Evolutionary conservation across 2,113 vertebrate species (phyloP), one percentile per base, ranked within the genome.

Genomic region (Theristicus caerulescens): DNA sequence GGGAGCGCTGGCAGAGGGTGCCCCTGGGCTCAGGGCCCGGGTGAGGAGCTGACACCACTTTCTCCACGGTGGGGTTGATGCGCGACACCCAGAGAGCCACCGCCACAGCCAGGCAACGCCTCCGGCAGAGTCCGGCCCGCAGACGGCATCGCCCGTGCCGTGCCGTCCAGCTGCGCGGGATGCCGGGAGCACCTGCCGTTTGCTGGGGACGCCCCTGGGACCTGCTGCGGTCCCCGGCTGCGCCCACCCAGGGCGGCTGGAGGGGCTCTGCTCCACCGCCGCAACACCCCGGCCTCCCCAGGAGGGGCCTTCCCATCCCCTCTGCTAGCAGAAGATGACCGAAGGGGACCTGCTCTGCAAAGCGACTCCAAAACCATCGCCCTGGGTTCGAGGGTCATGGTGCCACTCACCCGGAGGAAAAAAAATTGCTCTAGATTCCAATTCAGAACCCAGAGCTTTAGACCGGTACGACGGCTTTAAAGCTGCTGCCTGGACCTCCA

Each of bases 381-480:
- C n/a, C 36, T 22, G 27, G 10, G 17, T 19, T 8, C 7, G 3
- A 47, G 51, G 34, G 20, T 16, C 14, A 19, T 1, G 32, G 36
- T 51, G 14, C 34, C 0, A 3, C 58, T 72, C 72, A 14, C 44
- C 34, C 1, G 0, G 36, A 10, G 42, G 32, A 27, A 2, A 19
- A 24, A 52, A 15, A 20, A 7, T 17, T 5, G 7, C 18, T 62
- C 47, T 61, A 29, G 47, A 17, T 38, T n/a, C 46, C 21, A 31
- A 54, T 38, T 54, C 62, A 55, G 55, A 55, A 21, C 17, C 24
- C 57, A 22, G 72, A 42, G 27, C 29, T 59, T 46, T 7, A 52
- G 38, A 20, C 36, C 1, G 1, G 16, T 59, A 10, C 0, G 2
- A 27, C 3, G 2, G n/a, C 42, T 52, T 62, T 32, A 40, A 18